Base-by-base conservation (phyloP, 1,140 invertebrate genomes). In the Drosophila rhopaloa region DNA sequence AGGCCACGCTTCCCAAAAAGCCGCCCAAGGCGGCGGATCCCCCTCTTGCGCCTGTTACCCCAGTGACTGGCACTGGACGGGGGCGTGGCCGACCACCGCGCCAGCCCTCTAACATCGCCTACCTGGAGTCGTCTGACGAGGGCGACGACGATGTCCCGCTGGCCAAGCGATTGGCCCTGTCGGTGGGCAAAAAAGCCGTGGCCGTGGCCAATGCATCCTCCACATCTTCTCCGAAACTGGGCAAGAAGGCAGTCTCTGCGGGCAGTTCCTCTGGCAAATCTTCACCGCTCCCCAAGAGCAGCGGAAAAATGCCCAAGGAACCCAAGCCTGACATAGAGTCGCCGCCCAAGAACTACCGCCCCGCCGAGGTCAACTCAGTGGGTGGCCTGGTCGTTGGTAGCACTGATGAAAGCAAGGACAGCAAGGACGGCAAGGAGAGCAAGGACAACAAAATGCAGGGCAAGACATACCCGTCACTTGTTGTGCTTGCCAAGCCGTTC, bases 381-480 rank as follows among this genome's bases (percentile, higher is more conserved):
- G 95, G 95, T 40, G 95, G 95, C 14, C 92, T 96, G 58, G 92
- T 94, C 1, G 94, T 95, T 13, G 95, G 95, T 27, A 93, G 91
- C 70, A 82, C 73, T 76, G 82, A 83, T 48, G 77, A 79, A 5
- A 68, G 41, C 24, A 80, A 79, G 16, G 88, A 92, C 61, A 84
- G 93, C 19, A 94, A 93, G 9, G 92, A 94, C n/a, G 94, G 95
- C 76, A 94, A 94, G 65, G 95, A 95, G 16, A 93, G 66, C 68
- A 91, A 89, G 91, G 88, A 91, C 60, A 96, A 96, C 85, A 97
- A 96, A 84, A 92, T 96, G 56, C 96, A 96, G 93, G 96, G 96
- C 79, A 96, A 96, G 91, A 97, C 96, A 1, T 97, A 96, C 92
- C 97, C 97, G 1, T 97, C 96, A 0, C 91, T 97, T 41, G 96